Conservation (phyloP, 1,140 invertebrate species). For the Zaprionus africanus region DNA sequence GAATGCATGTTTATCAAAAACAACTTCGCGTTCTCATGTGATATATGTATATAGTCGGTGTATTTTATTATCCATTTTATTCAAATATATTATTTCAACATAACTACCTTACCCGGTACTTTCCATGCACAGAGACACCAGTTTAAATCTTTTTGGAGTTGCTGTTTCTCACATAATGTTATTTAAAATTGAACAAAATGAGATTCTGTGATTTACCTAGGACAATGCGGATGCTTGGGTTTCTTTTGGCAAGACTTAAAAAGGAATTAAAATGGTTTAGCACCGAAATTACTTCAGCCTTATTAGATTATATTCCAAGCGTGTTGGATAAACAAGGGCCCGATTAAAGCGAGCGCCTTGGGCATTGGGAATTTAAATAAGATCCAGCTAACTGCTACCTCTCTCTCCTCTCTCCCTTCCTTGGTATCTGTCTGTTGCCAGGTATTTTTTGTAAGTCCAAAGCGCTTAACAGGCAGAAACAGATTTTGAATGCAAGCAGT, state of each 20-base stretch:
- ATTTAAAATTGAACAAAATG: background rate
- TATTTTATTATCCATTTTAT: too few relatives aligned
- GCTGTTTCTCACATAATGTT: background rate
- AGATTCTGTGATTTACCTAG: background rate
- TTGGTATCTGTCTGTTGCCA: constrained; percentile 27
- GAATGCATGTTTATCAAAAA: too few relatives aligned
- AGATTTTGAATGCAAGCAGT: constrained; percentile 6
- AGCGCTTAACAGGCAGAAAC: constrained; percentile 50
- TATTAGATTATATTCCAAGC: constrained; percentile 33
- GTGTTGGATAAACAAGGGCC: constrained; percentile 46
- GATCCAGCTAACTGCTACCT: background rate
- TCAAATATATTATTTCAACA: background rate
- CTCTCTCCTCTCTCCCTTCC: background rate
- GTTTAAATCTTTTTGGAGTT: background rate
- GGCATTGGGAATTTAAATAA: background rate
- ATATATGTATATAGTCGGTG: too few relatives aligned
- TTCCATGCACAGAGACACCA: background rate
- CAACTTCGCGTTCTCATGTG: too few relatives aligned
- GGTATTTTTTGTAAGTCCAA: constrained; percentile 37
- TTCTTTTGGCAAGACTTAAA: background rate
- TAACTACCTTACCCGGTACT: background rate
- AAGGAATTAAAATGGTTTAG: background rate
- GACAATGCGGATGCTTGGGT: background rate
- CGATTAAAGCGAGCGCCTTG: constrained; percentile 55
- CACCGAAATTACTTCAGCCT: background rate